These are phyloP conservation scores for Eurystomus gularis DNA, from an alignment of 2,113 vertebrate species.

Conservation along the genomic window DNA sequence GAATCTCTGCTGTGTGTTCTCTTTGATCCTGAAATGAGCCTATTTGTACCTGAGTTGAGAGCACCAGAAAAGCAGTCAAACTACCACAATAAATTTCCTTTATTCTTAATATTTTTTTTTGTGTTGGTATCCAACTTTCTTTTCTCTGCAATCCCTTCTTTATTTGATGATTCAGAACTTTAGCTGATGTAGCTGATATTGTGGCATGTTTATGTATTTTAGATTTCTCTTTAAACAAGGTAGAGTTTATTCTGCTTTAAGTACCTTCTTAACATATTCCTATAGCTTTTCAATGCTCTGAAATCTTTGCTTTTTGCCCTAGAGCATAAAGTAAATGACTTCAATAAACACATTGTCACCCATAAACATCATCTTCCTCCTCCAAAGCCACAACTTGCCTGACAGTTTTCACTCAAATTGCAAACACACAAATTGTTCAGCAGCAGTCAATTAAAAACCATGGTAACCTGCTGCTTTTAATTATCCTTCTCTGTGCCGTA, in stretches of 20 bases:
- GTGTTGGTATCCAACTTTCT: accelerated
- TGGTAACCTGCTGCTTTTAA: constrained; percentile 78
- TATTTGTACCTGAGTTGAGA: not conserved
- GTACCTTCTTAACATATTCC: not conserved
- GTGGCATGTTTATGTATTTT: not conserved
- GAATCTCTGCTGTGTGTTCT: not conserved
- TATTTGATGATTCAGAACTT: not conserved
- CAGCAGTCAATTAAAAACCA: constrained; percentile 72
- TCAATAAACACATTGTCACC: constrained; percentile 7
- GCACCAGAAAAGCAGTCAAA: not conserved
- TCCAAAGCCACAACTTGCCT: constrained; percentile 33
- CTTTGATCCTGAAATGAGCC: not conserved
- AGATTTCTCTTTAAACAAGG: not conserved
- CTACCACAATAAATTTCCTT: not conserved
- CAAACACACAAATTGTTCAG: constrained; percentile 71
- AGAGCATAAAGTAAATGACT: not conserved
- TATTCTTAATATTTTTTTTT: not conserved
- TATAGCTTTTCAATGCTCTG: not conserved
- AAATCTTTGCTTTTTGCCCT: not conserved
- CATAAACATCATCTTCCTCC: not conserved
- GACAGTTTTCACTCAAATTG: constrained; percentile 41
- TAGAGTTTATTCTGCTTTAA: not conserved
- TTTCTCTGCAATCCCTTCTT: not conserved
- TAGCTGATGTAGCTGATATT: not conserved
- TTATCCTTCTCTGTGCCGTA: constrained; percentile 61